Conservation (phyloP, 2,888 invertebrate genomes). For the Labia minor region DNA sequence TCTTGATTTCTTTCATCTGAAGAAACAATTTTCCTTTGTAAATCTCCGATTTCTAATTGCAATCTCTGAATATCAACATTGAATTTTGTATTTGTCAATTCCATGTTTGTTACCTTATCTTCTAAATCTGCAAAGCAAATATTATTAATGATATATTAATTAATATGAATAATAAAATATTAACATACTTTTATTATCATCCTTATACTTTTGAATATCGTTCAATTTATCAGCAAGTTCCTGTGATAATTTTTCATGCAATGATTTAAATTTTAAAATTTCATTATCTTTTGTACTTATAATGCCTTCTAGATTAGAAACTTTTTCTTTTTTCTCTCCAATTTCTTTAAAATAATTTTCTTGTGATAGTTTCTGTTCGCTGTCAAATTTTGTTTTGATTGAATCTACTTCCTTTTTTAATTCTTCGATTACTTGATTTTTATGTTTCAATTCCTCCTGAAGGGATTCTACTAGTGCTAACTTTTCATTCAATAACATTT, state of each 20-base stretch:
- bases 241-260: not conserved
- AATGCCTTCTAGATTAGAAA: conserved; percentile 23
- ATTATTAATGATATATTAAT: not conserved
- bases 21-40: conserved; percentile 26
- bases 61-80: conserved; percentile 39
- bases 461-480: conserved; percentile 26
- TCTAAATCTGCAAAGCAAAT: conserved; percentile 31
- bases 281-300: conserved; percentile 24
- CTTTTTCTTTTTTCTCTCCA: conserved; percentile 24
- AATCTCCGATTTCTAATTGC: conserved; percentile 44
- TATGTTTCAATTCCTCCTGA: conserved; percentile 31
- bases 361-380: conserved; percentile 23
- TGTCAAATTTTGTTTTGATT: conserved; percentile 23
- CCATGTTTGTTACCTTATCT: conserved; percentile 32
- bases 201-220: conserved; percentile 24
- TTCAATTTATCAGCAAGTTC: conserved; percentile 16
- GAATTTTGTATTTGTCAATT: conserved; percentile 47
- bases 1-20: conserved; percentile 26
- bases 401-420: conserved; percentile 22
- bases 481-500: conserved; percentile 28
- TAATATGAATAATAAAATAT: not conserved
- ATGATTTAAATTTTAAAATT: conserved; percentile 20
- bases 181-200: conserved; percentile 19
- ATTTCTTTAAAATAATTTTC: conserved; percentile 23
- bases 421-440: conserved; percentile 33